phyloP scores from a whole-genome alignment of 2,113 vertebrate species.

The Atractosteus spatula region DNA sequence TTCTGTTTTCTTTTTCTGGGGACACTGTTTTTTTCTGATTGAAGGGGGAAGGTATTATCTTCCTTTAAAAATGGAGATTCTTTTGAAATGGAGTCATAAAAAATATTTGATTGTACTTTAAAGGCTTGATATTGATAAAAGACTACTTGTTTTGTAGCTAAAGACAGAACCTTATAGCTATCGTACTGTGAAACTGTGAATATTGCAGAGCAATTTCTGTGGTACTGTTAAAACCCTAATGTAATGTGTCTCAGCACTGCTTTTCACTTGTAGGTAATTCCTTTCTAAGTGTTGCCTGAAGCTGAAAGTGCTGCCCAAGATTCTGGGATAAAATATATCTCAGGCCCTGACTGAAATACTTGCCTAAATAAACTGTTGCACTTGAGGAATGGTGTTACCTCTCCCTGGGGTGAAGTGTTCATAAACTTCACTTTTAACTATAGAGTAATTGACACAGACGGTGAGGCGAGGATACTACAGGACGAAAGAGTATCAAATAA shows the following conservation, averaged over 20 bases:
- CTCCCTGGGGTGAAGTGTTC: slow-evolving; percentile 12
- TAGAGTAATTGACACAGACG: slow-evolving; percentile 43
- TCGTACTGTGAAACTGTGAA: background rate
- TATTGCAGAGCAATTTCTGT: background rate
- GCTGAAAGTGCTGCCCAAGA: background rate
- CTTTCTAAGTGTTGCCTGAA: background rate
- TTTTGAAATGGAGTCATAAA: background rate
- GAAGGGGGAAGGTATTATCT: no score
- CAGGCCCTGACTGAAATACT: background rate
- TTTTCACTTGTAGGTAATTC: background rate
- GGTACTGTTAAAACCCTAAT: background rate
- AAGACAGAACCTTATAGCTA: background rate
- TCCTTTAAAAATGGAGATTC: no score
- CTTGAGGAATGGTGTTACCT: slow-evolving; percentile 9
- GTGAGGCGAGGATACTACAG: slow-evolving; percentile 39
- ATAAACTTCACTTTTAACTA: slow-evolving; percentile 37
- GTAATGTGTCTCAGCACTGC: background rate
- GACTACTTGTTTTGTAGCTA: no score
- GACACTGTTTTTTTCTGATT: no score
- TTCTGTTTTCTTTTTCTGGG: no score
- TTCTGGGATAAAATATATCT: background rate
- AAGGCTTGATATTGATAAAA: background rate
- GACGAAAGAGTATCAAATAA: slow-evolving; percentile 63
- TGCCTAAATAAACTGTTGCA: background rate
- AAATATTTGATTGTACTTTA: background rate